Percentiles rank a stretch among this genome's conserved stretches.
phyloP scores from a whole-genome alignment of 2,797 vertebrate species.

The Lepus townsendii region DNA sequence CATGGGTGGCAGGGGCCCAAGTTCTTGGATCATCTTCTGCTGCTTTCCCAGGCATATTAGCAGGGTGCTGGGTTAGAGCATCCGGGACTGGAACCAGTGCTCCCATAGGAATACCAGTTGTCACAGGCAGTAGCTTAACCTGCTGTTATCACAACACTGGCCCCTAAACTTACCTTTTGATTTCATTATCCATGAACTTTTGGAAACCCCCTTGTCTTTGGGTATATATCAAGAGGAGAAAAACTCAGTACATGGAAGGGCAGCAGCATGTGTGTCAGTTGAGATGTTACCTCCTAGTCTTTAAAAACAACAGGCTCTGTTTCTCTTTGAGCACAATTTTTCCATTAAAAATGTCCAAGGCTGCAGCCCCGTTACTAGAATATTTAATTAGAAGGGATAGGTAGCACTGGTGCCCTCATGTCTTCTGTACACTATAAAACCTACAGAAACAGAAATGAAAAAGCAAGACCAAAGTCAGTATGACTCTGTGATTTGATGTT shows the following conservation, averaged over 20 bases:
- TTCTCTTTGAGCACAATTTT: neutral
- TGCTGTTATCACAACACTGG: too few relatives aligned
- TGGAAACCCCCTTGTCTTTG: neutral
- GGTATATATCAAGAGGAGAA: neutral
- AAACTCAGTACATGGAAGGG: neutral
- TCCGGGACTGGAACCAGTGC: too few relatives aligned
- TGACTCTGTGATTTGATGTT: too few relatives aligned
- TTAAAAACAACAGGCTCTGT: neutral
- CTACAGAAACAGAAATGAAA: constrained; percentile 8
- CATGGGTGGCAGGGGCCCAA: too few relatives aligned
- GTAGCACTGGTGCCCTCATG: neutral
- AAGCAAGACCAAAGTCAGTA: neutral
- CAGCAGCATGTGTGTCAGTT: neutral
- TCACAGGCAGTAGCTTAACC: too few relatives aligned
- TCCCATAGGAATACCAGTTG: too few relatives aligned
- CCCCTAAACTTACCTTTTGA: too few relatives aligned
- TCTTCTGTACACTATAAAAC: neutral
- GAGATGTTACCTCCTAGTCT: neutral
- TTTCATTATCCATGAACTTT: neutral
- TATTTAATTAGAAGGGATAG: neutral
- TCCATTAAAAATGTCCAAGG: neutral
- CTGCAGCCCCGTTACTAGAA: neutral
- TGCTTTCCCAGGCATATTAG: too few relatives aligned
- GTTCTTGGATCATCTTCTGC: too few relatives aligned
- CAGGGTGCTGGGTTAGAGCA: too few relatives aligned